Evolutionary conservation across 2,113 vertebrate species (phyloP).

Genomic region (Bubo scandiacus): DNA sequence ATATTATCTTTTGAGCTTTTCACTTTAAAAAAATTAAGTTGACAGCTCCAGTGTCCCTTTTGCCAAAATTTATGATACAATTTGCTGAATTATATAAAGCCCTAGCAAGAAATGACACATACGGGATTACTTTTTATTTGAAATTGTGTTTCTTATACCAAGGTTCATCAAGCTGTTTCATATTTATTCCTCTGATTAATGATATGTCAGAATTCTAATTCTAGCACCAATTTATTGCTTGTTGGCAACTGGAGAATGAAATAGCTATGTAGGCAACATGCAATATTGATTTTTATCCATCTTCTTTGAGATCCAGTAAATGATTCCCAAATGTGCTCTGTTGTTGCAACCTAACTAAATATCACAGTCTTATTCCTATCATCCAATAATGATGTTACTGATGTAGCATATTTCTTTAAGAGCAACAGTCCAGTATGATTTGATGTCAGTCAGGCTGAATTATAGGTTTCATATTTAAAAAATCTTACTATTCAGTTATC

Average conservation of each 20-base stretch:
- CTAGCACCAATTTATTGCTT: slow-evolving; percentile 72
- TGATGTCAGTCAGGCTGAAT: slow-evolving; percentile 50
- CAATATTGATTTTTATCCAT: slow-evolving; percentile 76
- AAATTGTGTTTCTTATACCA: slow-evolving; percentile 70
- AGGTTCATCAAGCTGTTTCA: slow-evolving; percentile 76
- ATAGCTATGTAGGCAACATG: slow-evolving; percentile 66
- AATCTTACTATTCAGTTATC: neutral
- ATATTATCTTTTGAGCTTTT: slow-evolving; percentile 41
- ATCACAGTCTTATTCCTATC: slow-evolving; percentile 62
- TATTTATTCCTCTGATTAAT: slow-evolving; percentile 80
- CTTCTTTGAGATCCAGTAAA: slow-evolving; percentile 71
- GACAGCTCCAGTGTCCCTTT: slow-evolving; percentile 29
- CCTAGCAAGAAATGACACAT: slow-evolving; percentile 62
- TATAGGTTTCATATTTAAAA: slow-evolving; percentile 46
- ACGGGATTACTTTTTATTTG: slow-evolving; percentile 69
- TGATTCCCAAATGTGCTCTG: slow-evolving; percentile 70
- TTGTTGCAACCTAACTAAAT: slow-evolving; percentile 70
- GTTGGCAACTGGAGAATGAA: slow-evolving; percentile 70
- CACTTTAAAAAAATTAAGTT: slow-evolving; percentile 40
- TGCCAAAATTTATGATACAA: slow-evolving; percentile 62
- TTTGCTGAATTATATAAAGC: slow-evolving; percentile 68
- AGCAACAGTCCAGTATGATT: neutral
- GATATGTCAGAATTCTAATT: slow-evolving; percentile 77
- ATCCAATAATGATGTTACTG: slow-evolving; percentile 60
- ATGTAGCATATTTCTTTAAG: slow-evolving; percentile 56